Evolutionary conservation across 2,888 invertebrate genomes (phyloP).

Genomic region (Dorcus hopei): DNA sequence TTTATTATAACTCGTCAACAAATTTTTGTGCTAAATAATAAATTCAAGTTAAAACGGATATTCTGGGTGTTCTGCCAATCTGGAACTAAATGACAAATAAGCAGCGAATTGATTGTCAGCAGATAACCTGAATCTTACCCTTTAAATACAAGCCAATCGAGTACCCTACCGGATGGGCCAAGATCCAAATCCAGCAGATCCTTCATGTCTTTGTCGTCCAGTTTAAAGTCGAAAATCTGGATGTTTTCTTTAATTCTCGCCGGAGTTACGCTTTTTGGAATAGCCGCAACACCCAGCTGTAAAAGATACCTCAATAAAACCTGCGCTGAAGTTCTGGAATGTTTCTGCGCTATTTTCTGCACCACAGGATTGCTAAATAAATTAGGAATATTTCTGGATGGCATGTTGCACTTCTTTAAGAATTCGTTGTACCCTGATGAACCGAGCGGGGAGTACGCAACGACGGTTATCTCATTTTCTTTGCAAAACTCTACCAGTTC

Average conservation of each 20-base stretch:
- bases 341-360: constrained; percentile 46
- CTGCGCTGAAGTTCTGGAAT: constrained; percentile 72
- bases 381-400: constrained; percentile 50
- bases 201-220: constrained; percentile 61
- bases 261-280: constrained; percentile 81
- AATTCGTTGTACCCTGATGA: constrained; percentile 63
- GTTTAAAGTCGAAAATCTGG: constrained; percentile 68
- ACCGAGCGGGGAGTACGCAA: constrained; percentile 78
- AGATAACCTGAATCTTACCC: neutral
- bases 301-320: constrained; percentile 66
- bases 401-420: constrained; percentile 48
- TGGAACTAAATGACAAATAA: no score
- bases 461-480: constrained; percentile 64
- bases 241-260: constrained; percentile 73
- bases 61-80: no score
- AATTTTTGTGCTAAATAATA: no score
- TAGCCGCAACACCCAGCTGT: constrained; percentile 69
- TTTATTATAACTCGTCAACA: no score
- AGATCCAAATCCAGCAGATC: constrained; percentile 62
- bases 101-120: no score
- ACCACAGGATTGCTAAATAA: constrained; percentile 62
- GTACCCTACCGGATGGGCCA: constrained; percentile 44
- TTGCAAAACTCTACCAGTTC: constrained; percentile 61
- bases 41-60: no score
- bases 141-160: neutral